Conservation (phyloP, 2,797 vertebrate genomes). For the Mionectes olivaceus region DNA sequence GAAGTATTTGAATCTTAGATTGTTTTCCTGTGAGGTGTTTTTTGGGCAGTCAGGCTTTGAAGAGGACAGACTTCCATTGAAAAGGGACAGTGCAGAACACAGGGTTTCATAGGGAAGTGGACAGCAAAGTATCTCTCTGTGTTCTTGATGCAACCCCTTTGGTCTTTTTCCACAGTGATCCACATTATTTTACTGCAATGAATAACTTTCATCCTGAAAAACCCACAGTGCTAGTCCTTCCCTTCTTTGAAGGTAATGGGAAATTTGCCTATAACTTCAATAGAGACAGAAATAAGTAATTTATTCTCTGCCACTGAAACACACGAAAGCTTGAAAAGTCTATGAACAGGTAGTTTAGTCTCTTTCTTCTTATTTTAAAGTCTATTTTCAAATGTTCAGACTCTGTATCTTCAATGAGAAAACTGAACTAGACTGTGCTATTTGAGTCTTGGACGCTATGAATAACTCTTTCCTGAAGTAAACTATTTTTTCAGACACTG, state of each 20-base stretch:
- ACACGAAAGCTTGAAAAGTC: background rate
- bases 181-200: background rate
- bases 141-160: conserved; percentile 4
- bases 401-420: background rate
- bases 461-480: background rate
- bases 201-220: background rate
- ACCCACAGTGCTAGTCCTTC: background rate
- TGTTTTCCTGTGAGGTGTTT: background rate
- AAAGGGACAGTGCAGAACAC: background rate
- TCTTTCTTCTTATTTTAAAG: background rate
- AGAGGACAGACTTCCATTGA: background rate
- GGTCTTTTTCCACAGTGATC: background rate
- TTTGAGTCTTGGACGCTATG: background rate
- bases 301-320: conserved; percentile 2
- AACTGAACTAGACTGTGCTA: background rate
- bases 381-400: background rate
- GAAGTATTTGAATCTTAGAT: background rate
- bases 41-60: background rate
- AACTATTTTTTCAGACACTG: background rate
- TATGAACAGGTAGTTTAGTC: background rate
- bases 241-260: background rate
- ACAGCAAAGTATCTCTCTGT: background rate
- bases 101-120: background rate
- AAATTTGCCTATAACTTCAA: conserved; percentile 21
- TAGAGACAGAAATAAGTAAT: background rate